These are phyloP conservation scores for Spilosoma lubricipeda DNA, from an alignment of 2,888 invertebrate genomes.

Conservation along the genomic window DNA sequence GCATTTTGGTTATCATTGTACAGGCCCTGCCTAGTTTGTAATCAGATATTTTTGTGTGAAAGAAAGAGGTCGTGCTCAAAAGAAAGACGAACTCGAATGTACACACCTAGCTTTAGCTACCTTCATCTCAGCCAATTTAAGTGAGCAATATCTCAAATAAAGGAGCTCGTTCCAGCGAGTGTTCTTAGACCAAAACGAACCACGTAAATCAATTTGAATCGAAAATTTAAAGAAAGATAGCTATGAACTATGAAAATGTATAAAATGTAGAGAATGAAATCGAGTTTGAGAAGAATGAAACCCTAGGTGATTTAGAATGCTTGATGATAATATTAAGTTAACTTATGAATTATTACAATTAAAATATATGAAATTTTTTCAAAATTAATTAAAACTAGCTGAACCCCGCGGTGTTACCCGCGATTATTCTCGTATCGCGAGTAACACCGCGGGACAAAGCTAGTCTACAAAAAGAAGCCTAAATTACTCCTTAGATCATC, in stretches of 20 bases:
- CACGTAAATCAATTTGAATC: slow-evolving; percentile 1
- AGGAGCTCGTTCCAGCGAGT: slow-evolving; percentile 18
- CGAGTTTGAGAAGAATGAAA: background rate
- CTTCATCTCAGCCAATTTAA: background rate
- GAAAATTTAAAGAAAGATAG: background rate
- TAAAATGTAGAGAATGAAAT: background rate
- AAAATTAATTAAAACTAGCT: too few relatives aligned
- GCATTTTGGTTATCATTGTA: too few relatives aligned
- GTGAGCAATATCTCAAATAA: slow-evolving; percentile 1
- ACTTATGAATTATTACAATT: too few relatives aligned
- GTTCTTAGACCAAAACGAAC: slow-evolving; percentile 2
- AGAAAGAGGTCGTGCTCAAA: background rate
- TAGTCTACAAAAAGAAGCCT: too few relatives aligned
- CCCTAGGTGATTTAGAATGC: background rate
- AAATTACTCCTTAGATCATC: too few relatives aligned
- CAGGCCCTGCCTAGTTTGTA: too few relatives aligned
- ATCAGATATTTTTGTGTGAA: too few relatives aligned
- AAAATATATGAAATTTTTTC: too few relatives aligned
- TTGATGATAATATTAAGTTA: too few relatives aligned
- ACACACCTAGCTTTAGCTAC: background rate
- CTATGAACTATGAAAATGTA: background rate
- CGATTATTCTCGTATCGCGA: too few relatives aligned
- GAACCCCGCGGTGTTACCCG: too few relatives aligned
- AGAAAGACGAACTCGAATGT: background rate
- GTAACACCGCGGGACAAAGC: too few relatives aligned